phyloP scores from a whole-genome alignment of 2,113 vertebrate species.

The Speoplatyrhinus poulsoni region DNA sequence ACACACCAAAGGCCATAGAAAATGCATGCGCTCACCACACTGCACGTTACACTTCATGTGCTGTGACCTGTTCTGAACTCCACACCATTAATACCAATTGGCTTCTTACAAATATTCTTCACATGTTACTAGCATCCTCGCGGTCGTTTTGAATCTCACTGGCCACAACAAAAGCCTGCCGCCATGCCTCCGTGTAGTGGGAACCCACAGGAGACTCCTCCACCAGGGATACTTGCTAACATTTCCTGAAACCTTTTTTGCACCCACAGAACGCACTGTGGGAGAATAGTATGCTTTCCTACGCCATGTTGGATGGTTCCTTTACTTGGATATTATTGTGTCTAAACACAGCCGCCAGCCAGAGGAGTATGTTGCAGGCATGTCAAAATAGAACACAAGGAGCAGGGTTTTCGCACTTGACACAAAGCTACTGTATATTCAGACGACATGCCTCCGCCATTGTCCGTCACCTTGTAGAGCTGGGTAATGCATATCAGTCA shows the following conservation, averaged over 20 bases:
- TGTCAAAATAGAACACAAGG: constrained; percentile 36
- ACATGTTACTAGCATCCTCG: constrained; percentile 55
- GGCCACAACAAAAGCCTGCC: constrained; percentile 65
- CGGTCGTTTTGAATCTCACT: constrained; percentile 45
- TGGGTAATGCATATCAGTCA: no score
- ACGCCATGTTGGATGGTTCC: constrained; percentile 50
- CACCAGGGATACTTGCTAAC: constrained; percentile 59
- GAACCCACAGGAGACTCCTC: constrained; percentile 27
- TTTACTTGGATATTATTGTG: constrained; percentile 60
- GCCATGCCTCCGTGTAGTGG: constrained; percentile 42
- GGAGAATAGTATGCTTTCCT: constrained; percentile 33
- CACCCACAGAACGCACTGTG: constrained; percentile 52
- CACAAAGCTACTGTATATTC: constrained; percentile 36
- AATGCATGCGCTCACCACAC: background rate
- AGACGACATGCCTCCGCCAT: background rate
- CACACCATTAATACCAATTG: constrained; percentile 72
- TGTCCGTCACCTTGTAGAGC: background rate
- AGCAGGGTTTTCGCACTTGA: constrained; percentile 50
- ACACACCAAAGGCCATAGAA: background rate
- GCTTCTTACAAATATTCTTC: constrained; percentile 66
- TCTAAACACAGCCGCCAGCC: constrained; percentile 46
- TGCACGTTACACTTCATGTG: background rate
- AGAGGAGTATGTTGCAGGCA: constrained; percentile 54
- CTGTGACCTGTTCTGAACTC: constrained; percentile 46
- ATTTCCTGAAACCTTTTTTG: constrained; percentile 42